Conservation (phyloP, 2,113 vertebrate genomes). For the Sylvietta virens region DNA sequence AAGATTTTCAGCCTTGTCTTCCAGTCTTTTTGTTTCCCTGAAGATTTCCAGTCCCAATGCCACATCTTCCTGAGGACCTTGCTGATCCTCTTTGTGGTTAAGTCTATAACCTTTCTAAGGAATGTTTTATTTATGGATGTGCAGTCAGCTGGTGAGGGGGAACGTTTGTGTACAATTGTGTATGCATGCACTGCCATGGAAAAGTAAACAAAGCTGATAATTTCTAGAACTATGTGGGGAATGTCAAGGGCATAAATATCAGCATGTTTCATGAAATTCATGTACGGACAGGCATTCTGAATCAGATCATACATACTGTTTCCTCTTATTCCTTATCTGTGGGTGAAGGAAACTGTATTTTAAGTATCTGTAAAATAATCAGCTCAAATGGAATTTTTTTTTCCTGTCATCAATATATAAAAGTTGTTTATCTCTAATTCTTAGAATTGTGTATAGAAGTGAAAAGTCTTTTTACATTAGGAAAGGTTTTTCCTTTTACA, state of each 20-base stretch:
- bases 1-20: neutral
- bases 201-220: conserved; percentile 29
- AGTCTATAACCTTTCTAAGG: neutral
- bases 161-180: neutral
- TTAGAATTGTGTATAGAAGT: neutral
- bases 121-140: conserved; percentile 1
- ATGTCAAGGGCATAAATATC: neutral
- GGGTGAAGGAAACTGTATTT: neutral
- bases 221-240: conserved; percentile 2
- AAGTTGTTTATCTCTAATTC: neutral
- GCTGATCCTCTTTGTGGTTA: neutral
- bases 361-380: neutral
- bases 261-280: neutral
- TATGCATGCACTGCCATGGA: neutral
- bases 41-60: neutral
- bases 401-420: neutral
- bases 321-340: neutral
- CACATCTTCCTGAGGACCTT: neutral
- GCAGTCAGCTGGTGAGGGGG: neutral
- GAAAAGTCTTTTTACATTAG: neutral
- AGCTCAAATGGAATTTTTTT: neutral
- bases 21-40: neutral
- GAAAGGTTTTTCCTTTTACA: neutral
- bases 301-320: neutral
- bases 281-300: neutral